Percentiles rank a stretch among this genome's conserved stretches.
Evolutionary conservation across 2,797 vertebrate genomes (phyloP).

Genomic region (Acipenser transmontanus): DNA sequence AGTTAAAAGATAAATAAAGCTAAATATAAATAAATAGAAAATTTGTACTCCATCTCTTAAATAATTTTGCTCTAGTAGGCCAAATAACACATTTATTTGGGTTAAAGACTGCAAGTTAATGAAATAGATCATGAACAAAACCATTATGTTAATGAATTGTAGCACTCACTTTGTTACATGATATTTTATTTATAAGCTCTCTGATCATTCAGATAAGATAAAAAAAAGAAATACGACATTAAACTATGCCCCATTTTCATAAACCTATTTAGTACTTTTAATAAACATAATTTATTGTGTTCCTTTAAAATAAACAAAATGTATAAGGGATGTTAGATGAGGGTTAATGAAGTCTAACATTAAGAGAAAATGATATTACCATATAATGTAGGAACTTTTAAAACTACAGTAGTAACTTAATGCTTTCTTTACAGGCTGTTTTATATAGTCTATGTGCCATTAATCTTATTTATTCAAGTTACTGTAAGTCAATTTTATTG

Average conservation of each 20-base stretch:
- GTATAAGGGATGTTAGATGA: constrained; percentile 88
- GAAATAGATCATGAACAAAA: constrained; percentile 91
- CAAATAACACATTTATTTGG: constrained; percentile 84
- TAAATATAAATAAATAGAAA: constrained; percentile 43
- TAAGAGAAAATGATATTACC: constrained; percentile 69
- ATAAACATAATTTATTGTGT: constrained; percentile 79
- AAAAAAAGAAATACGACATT: constrained; percentile 50
- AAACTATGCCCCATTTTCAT: constrained; percentile 74
- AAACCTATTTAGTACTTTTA: constrained; percentile 63
- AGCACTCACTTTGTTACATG: constrained; percentile 80
- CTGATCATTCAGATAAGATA: constrained; percentile 79
- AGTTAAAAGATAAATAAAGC: too few species aligned
- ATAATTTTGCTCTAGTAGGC: constrained; percentile 72
- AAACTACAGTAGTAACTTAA: constrained; percentile 84
- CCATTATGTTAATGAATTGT: constrained; percentile 94
- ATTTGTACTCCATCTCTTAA: constrained; percentile 82
- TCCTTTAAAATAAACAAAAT: constrained; percentile 83
- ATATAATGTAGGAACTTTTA: constrained; percentile 76
- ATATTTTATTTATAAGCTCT: constrained; percentile 98
- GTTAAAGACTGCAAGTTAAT: constrained; percentile 91
- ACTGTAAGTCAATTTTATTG: constrained; percentile 58
- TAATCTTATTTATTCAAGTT: constrained; percentile 76
- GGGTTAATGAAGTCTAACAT: constrained; percentile 94
- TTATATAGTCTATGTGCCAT: constrained; percentile 79
- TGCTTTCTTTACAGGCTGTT: constrained; percentile 89